A percentile compares a stretch with the other conserved stretches of the same genome.
Evolutionary conservation across 1,140 invertebrate genomes (phyloP).

Genomic region (Ceratina japonica): DNA sequence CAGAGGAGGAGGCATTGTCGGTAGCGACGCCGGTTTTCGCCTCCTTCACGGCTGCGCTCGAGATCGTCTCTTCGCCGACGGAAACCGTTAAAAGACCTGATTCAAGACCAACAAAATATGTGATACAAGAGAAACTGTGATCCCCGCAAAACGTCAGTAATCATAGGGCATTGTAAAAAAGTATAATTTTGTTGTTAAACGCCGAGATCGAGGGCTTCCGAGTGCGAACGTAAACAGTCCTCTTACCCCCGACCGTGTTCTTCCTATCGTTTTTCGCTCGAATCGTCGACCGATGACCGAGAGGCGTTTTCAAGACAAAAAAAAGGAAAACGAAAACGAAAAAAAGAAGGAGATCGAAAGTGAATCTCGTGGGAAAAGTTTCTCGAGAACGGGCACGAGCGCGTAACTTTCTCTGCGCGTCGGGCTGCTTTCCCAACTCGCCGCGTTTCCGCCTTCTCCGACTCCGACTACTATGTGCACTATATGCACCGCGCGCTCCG

Average conservation of each 20-base stretch:
- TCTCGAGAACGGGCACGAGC: conserved; percentile 66
- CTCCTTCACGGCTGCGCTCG: conserved; percentile 63
- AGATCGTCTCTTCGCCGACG: conserved; percentile 67
- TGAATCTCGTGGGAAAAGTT: conserved; percentile 74
- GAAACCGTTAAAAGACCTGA: conserved; percentile 74
- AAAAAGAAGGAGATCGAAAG: conserved; percentile 57
- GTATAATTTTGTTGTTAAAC: too few species aligned
- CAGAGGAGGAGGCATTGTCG: conserved; percentile 42
- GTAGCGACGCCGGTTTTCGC: conserved; percentile 32
- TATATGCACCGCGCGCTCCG: conserved; percentile 41
- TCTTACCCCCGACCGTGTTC: too few species aligned
- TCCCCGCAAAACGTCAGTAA: too few species aligned
- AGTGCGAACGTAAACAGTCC: too few species aligned
- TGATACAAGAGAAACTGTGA: too few species aligned
- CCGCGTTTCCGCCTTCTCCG: conserved; percentile 52
- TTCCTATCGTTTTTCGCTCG: too few species aligned
- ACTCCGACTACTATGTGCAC: conserved; percentile 15
- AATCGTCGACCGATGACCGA: too few species aligned
- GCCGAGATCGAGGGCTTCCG: too few species aligned
- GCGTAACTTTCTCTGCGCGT: conserved; percentile 71
- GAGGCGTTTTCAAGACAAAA: too few species aligned
- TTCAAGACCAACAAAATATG: neutral
- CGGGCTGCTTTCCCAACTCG: conserved; percentile 67
- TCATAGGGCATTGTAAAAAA: too few species aligned
- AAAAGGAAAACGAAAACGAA: too few species aligned